These are phyloP conservation scores for Pyrochroa serraticornis DNA, from an alignment of 2,888 invertebrate genomes.

Conservation along the genomic window DNA sequence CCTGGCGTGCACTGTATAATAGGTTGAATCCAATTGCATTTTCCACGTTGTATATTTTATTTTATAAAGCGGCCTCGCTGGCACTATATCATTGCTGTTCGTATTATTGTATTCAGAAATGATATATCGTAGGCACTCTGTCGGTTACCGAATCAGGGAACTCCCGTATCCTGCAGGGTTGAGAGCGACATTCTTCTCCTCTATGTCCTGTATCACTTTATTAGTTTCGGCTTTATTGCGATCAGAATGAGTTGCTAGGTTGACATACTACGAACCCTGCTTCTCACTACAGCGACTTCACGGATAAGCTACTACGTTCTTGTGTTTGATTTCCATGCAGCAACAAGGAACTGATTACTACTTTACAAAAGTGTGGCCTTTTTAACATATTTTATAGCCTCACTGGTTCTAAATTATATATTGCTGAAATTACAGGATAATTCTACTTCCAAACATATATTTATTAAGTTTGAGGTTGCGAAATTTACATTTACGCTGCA, in stretches of 20 bases:
- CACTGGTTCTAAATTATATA: too few species aligned
- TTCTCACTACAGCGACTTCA: too few species aligned
- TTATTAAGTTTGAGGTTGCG: too few species aligned
- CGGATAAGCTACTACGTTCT: too few species aligned
- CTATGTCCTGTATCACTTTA: constrained; percentile 1
- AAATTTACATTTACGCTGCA: too few species aligned
- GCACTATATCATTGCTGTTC: constrained; percentile 48
- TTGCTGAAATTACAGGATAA: too few species aligned
- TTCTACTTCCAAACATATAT: too few species aligned
- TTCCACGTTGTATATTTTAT: constrained; percentile 47
- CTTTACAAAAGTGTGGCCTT: too few species aligned
- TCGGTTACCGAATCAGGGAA: constrained; percentile 7
- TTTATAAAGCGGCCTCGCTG: constrained; percentile 42
- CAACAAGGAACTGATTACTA: too few species aligned
- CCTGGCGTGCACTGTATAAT: constrained; percentile 37
- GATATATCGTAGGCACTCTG: constrained; percentile 43
- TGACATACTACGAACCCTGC: too few species aligned
- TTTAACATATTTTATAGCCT: too few species aligned
- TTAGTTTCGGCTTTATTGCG: constrained; percentile 1
- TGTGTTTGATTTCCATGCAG: too few species aligned
- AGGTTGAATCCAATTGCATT: constrained; percentile 41
- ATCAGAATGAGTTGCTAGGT: constrained; percentile 1
- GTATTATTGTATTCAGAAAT: constrained; percentile 47
- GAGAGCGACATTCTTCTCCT: not conserved
- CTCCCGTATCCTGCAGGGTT: not conserved